Percentiles rank a stretch among this genome's conserved stretches.
Evolutionary conservation across 1,140 invertebrate species (phyloP).

Genomic region (Anastatus disparis): DNA sequence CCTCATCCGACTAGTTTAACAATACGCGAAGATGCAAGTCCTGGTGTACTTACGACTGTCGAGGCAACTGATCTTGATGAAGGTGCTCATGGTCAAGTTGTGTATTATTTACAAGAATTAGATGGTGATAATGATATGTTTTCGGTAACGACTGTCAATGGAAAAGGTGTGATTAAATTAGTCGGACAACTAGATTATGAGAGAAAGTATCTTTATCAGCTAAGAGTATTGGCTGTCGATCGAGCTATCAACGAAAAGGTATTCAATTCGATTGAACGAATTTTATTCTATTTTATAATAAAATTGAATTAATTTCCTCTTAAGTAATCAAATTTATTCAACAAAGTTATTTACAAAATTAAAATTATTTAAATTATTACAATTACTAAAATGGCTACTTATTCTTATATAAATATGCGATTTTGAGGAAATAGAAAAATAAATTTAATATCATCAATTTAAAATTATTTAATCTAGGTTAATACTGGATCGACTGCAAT

Average conservation of each 20-base stretch:
- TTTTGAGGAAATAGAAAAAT: no score
- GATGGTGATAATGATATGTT: constrained; percentile 84
- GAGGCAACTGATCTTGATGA: constrained; percentile 91
- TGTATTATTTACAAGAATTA: constrained; percentile 80
- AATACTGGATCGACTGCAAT: constrained; percentile 90
- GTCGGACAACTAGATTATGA: constrained; percentile 87
- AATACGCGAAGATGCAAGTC: constrained; percentile 80
- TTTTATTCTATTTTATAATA: no score
- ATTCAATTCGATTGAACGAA: constrained; percentile 42
- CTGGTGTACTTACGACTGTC: constrained; percentile 80
- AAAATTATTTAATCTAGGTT: constrained; percentile 56
- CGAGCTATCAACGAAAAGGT: constrained; percentile 80
- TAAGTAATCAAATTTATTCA: no score
- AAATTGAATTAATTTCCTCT: no score
- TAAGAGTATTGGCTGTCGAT: constrained; percentile 86
- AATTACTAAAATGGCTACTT: no score
- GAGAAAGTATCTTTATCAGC: constrained; percentile 86
- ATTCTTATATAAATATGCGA: no score
- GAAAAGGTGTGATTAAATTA: constrained; percentile 86
- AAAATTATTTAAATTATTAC: no score
- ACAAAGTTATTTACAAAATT: no score
- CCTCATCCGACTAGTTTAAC: constrained; percentile 85
- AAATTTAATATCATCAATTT: background rate
- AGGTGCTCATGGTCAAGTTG: constrained; percentile 88
- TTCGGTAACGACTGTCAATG: constrained; percentile 83